Percentiles rank a stretch among this genome's conserved stretches.
These are phyloP conservation scores for Dasyornis broadbenti DNA, from an alignment of 2,113 vertebrate genomes.

Conservation along the genomic window DNA sequence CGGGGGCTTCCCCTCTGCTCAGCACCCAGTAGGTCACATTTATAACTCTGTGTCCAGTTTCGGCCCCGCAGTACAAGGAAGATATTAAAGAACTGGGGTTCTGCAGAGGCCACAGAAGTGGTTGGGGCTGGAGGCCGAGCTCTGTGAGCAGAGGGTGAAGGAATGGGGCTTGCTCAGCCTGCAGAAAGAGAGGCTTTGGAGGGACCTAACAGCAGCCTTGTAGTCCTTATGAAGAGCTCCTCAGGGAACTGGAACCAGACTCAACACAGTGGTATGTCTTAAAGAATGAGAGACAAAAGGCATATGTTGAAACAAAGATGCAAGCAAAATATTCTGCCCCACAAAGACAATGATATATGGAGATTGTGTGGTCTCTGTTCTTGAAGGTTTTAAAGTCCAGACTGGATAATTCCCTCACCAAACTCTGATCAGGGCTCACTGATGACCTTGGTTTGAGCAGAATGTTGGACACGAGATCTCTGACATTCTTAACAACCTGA, in stretches of 20 bases:
- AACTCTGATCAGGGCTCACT: neutral
- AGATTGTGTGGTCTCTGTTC: neutral
- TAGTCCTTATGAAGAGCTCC: neutral
- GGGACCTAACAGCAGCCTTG: neutral
- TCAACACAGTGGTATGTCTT: neutral
- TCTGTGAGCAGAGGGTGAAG: neutral
- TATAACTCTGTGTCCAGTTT: neutral
- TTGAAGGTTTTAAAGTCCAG: neutral
- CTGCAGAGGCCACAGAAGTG: neutral
- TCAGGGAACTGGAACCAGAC: neutral
- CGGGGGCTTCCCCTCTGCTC: neutral
- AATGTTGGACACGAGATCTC: neutral
- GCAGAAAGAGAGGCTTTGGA: neutral
- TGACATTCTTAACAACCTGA: neutral
- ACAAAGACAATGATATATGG: neutral
- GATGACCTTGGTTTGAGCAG: neutral
- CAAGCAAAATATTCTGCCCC: neutral
- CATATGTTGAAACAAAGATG: neutral
- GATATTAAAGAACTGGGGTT: neutral
- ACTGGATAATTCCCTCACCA: neutral
- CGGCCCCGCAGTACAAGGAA: neutral
- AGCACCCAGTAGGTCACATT: neutral
- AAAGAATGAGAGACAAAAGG: neutral
- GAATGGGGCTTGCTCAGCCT: neutral
- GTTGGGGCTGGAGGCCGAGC: neutral